phyloP scores from a whole-genome alignment of 2,888 invertebrate species.

The Eulithis prunata region DNA sequence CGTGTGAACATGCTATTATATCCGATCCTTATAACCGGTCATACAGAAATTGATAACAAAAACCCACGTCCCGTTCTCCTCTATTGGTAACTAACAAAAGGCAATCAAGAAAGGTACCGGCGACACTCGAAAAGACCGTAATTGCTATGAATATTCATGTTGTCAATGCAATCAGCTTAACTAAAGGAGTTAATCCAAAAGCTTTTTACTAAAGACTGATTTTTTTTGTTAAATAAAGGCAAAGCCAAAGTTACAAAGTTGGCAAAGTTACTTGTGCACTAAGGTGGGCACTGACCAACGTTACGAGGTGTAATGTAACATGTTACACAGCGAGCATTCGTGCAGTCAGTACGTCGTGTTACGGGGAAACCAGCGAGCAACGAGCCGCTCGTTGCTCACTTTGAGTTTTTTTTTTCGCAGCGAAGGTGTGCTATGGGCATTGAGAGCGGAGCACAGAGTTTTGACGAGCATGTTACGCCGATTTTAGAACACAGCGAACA shows the following conservation, averaged over 20 bases:
- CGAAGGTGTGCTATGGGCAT: no score
- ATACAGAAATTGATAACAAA: conserved; percentile 50
- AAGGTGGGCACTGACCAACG: no score
- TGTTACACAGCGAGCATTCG: no score
- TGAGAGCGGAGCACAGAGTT: no score
- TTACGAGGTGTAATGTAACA: no score
- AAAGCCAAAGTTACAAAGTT: no score
- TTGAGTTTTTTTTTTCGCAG: no score
- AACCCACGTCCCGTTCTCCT: conserved; percentile 28
- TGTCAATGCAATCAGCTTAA: conserved; percentile 44
- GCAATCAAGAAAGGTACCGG: conserved; percentile 36
- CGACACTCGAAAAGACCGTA: conserved; percentile 40
- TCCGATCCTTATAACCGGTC: conserved; percentile 49
- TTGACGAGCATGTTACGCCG: no score
- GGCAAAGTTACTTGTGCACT: conserved; percentile 17
- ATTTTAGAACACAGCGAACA: no score
- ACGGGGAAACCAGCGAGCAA: no score
- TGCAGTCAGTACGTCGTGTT: no score
- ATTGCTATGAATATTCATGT: conserved; percentile 46
- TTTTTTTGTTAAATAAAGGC: conserved; percentile 37
- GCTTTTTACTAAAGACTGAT: conserved; percentile 38
- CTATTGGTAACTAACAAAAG: conserved; percentile 34
- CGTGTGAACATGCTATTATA: conserved; percentile 60
- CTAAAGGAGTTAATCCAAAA: conserved; percentile 43
- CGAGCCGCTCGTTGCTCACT: no score